phyloP scores from a whole-genome alignment of 2,888 invertebrate genomes.

The Erynnis tages region DNA sequence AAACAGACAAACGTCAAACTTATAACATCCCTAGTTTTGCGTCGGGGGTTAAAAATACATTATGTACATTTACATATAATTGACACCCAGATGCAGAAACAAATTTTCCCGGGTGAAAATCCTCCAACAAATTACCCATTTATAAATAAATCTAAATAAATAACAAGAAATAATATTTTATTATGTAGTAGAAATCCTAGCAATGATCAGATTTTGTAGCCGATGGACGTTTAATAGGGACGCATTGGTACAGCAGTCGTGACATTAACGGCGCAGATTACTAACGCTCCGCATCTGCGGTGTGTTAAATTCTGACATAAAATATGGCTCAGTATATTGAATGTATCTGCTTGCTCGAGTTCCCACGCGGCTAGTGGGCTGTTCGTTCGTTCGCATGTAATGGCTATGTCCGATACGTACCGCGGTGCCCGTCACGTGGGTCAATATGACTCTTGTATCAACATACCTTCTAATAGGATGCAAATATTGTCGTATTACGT shows the following conservation, averaged over 20 bases:
- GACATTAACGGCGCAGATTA: conserved; percentile 58
- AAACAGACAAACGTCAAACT: too few relatives aligned
- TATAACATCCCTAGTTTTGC: too few relatives aligned
- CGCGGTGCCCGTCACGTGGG: conserved; percentile 16
- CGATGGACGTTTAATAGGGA: conserved; percentile 54
- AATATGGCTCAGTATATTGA: conserved; percentile 57
- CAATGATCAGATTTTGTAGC: conserved; percentile 2
- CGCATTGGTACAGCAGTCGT: conserved; percentile 65
- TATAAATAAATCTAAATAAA: too few relatives aligned
- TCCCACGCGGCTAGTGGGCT: conserved; percentile 61
- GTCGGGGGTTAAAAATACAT: too few relatives aligned
- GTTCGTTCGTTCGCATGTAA: conserved; percentile 30
- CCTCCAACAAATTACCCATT: too few relatives aligned
- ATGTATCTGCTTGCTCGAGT: conserved; percentile 49
- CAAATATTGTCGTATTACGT: conserved; percentile 8
- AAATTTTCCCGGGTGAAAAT: too few relatives aligned
- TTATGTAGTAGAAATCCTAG: too few relatives aligned
- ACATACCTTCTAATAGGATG: background rate
- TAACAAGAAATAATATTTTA: too few relatives aligned
- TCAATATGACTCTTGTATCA: conserved; percentile 14
- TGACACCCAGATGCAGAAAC: too few relatives aligned
- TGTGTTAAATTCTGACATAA: conserved; percentile 65
- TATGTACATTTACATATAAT: too few relatives aligned
- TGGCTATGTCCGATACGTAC: conserved; percentile 22
- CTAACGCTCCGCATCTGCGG: conserved; percentile 53